These are phyloP conservation scores for Oligia strigilis DNA, from an alignment of 2,888 invertebrate genomes.

Conservation along the genomic window DNA sequence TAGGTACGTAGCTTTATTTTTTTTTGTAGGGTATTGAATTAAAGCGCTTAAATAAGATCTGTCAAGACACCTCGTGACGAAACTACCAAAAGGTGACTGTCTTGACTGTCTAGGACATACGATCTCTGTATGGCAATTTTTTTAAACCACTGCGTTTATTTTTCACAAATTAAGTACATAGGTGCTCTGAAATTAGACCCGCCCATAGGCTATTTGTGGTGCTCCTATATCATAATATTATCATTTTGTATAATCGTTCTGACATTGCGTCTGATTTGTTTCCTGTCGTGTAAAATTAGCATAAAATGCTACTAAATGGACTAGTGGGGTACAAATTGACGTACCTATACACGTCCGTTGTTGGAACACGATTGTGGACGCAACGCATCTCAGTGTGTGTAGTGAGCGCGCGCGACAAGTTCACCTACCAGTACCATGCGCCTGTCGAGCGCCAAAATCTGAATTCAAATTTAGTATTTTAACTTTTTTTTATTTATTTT, in stretches of 20 bases:
- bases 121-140: not conserved
- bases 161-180: not conserved
- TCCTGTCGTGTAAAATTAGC: slow-evolving; percentile 55
- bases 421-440: slow-evolving; percentile 79
- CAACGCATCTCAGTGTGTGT: slow-evolving; percentile 84
- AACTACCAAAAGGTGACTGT: slow-evolving; percentile 41
- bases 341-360: slow-evolving; percentile 75
- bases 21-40: slow-evolving; percentile 24
- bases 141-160: not conserved
- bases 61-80: slow-evolving; percentile 16
- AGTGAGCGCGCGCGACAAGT: slow-evolving; percentile 82
- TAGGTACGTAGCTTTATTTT: not conserved
- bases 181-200: not conserved
- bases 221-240: too few relatives aligned
- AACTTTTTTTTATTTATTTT: slow-evolving; percentile 69
- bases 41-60: slow-evolving; percentile 25
- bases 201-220: not conserved
- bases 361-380: slow-evolving; percentile 69
- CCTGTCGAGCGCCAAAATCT: slow-evolving; percentile 81
- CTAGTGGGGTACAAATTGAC: slow-evolving; percentile 81
- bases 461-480: slow-evolving; percentile 72
- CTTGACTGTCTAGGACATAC: slow-evolving; percentile 20
- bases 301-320: slow-evolving; percentile 60
- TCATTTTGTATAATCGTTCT: slow-evolving; percentile 36
- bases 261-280: slow-evolving; percentile 52